Base-by-base conservation (phyloP, 2,888 invertebrate genomes). In the Nephrocerus scutellatus region DNA sequence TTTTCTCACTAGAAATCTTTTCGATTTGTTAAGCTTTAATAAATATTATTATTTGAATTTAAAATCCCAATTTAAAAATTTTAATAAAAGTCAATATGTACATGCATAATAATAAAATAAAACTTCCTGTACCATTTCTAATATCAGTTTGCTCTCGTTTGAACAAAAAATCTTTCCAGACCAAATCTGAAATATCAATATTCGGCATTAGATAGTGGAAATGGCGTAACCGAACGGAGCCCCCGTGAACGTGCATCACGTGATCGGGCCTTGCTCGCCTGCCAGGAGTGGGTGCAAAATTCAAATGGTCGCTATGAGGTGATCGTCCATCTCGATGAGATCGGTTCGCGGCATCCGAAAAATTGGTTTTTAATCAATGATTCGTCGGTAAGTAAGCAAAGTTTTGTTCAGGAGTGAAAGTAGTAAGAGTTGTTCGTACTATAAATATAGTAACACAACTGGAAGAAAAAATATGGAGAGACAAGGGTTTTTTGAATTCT, bases 361-460 rank as follows among this genome's bases (percentile, higher is more conserved):
- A 82, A 89, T 64, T 93, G 92, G 92, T 92, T 91, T 65, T 78
- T 85, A 18, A 84, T 92, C 43, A 81, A 81, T 57, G 91, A 92
- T 66, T 80, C 79, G 52, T 79, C 82, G 67, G 81, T 80, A 48
- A 52, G 59, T 39, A 6, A 15, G 16, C 12, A 20, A 13, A 31
- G 16, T 30, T 14, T 10, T 7, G 16, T 36, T 31, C 9, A 28
- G 10, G 8, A 8, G 7, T 31, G 58, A 45, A 31, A 29, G 14
- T 15, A 22, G 21, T 39, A 29, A 24, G 26, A 5, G 9, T 34
- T 12, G 12, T 7, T 28, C 16, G 22, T 22, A 19, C 16, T 9
- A 34, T 16, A 19, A n/a, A n/a, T n/a, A n/a, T n/a, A n/a, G n/a
- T n/a, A n/a, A n/a, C n/a, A n/a, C n/a, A n/a, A 29, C 15, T 33